Evolutionary conservation across 2,797 vertebrate species (phyloP), one percentile per base, ranked within the genome.

Genomic region (Microchirus variegatus): DNA sequence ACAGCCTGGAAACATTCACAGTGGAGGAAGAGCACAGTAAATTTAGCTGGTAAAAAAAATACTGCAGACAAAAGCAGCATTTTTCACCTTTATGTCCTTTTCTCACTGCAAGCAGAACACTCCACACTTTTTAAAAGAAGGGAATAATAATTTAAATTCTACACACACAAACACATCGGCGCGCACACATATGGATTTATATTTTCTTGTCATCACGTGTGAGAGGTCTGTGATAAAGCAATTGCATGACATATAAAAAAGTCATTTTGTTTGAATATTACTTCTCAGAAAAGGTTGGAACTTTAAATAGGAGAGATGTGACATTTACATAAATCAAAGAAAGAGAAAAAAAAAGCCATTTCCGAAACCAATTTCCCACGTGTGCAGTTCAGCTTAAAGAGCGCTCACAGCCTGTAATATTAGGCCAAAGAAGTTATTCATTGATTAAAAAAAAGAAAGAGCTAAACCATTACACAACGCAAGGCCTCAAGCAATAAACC

Each of bases 291-390:
- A 85, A 73, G 65, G 75, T 69, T 31, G 10, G 46, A 64, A 82
- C 67, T 83, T 85, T 73, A 78, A 87, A 80, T 75, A 75, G 80
- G 14, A 64, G 42, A 75, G 80, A 83, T 68, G 70, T 84, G 77
- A 71, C 82, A 89, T 89, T 88, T 89, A 81, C 72, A 86, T 79
- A 75, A 84, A 85, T 66, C 81, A 62, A 70, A 81, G 16, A 18
- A 19, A 42, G 78, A 65, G 73, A 65, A 59, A 80, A 66, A 75
- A 64, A 66, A 49, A 78, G 68, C 70, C 16, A 82, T 88, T 87
- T 87, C 73, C 65, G 68, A 80, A 87, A 78, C 69, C 79, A 84
- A 83, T 89, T 84, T 78, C 72, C 78, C 38, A 59, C 68, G 77
- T 53, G 67, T 71, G 62, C 52, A 56, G 69, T 76, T 76, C 67